These are phyloP conservation scores for Metalampra italica DNA, from an alignment of 2,888 invertebrate species.

Conservation along the genomic window DNA sequence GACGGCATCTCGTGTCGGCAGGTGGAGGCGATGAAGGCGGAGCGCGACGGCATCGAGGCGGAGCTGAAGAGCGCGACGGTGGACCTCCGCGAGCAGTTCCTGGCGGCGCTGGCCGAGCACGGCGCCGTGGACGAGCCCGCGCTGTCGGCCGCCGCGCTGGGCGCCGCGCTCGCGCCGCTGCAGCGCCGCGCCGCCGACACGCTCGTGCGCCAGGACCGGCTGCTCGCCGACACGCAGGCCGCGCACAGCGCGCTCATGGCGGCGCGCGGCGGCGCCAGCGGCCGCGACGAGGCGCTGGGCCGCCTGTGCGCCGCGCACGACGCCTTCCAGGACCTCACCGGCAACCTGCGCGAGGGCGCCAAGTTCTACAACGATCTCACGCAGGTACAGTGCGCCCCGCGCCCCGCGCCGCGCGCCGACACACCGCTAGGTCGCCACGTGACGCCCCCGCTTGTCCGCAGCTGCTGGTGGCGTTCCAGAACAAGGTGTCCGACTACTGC, in stretches of 20 bases:
- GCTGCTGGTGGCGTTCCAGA: conserved; percentile 96
- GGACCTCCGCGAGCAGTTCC: conserved; percentile 88
- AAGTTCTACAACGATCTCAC: conserved; percentile 92
- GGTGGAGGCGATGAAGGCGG: conserved; percentile 91
- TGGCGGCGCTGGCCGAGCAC: conserved; percentile 90
- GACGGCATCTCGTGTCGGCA: conserved; percentile 29
- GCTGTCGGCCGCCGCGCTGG: conserved; percentile 90
- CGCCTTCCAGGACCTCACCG: conserved; percentile 92
- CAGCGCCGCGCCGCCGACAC: conserved; percentile 84
- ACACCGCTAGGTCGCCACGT: no score
- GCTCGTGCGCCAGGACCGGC: conserved; percentile 77
- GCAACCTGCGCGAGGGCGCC: conserved; percentile 95
- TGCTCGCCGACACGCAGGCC: conserved; percentile 49
- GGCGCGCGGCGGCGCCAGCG: conserved; percentile 77
- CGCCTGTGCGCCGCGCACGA: conserved; percentile 94
- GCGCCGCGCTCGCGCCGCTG: conserved; percentile 86
- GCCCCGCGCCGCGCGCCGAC: neutral
- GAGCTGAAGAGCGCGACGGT: conserved; percentile 82
- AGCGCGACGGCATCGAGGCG: conserved; percentile 88
- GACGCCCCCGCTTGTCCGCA: conserved; percentile 60
- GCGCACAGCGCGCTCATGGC: conserved; percentile 78
- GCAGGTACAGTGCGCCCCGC: neutral
- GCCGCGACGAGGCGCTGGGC: conserved; percentile 88
- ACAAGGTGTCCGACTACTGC: conserved; percentile 98
- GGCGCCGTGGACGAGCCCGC: conserved; percentile 91